Percentiles rank a stretch among this genome's conserved stretches.
phyloP scores from a whole-genome alignment of 1,140 invertebrate genomes.

The Potamilus streckersoni region DNA sequence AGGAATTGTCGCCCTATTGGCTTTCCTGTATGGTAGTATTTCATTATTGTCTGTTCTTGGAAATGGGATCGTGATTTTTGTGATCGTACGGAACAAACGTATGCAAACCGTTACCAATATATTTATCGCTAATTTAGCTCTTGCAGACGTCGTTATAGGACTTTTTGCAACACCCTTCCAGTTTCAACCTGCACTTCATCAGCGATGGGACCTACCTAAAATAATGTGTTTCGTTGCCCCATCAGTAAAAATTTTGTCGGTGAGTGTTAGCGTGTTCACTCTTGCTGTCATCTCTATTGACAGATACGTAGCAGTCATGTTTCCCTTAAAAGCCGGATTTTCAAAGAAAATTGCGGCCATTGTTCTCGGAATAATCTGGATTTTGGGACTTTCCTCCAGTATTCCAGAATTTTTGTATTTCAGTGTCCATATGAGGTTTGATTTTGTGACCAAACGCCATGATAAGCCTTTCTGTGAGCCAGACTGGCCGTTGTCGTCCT shows the following conservation, averaged over 20 bases:
- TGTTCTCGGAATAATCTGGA: constrained; percentile 60
- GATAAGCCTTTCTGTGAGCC: constrained; percentile 34
- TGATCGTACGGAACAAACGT: constrained; percentile 73
- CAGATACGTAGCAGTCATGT: constrained; percentile 81
- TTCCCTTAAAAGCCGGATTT: constrained; percentile 74
- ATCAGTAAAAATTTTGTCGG: constrained; percentile 79
- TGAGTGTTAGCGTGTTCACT: constrained; percentile 86
- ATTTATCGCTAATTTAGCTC: constrained; percentile 74
- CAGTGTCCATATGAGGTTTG: constrained; percentile 27
- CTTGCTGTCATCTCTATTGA: constrained; percentile 84
- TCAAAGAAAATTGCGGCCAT: constrained; percentile 48
- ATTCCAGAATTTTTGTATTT: constrained; percentile 56
- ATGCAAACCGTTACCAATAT: constrained; percentile 88
- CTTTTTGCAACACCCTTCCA: constrained; percentile 74
- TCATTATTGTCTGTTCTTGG: constrained; percentile 82
- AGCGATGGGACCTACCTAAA: constrained; percentile 83
- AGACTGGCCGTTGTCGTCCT: constrained; percentile 35
- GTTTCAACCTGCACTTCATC: constrained; percentile 85
- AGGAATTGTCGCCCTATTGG: constrained; percentile 79
- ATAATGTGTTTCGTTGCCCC: constrained; percentile 88
- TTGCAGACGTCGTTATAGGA: constrained; percentile 61
- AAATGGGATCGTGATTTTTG: constrained; percentile 85
- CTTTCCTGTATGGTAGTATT: constrained; percentile 83
- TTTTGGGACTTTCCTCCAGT: constrained; percentile 45
- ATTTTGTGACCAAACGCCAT: too few relatives aligned